phyloP scores from a whole-genome alignment of 2,888 invertebrate species.

The Rhagonycha lutea region DNA sequence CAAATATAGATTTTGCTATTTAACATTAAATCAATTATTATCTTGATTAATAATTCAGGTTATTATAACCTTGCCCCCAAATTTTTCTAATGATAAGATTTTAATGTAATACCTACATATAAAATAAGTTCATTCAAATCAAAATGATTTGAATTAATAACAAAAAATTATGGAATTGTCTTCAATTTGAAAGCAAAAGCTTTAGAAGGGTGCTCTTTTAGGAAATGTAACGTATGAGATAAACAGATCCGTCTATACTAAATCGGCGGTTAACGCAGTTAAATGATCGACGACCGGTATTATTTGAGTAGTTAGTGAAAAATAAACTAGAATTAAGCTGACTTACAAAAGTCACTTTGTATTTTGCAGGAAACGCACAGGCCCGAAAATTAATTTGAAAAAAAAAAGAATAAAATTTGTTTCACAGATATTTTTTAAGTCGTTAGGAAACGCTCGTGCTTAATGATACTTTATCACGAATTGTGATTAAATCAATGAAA shows the following conservation, averaged over 20 bases:
- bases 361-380: not conserved
- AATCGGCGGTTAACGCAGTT: not conserved
- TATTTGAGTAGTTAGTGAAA: not conserved
- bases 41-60: not conserved
- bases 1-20: not conserved
- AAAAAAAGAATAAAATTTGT: not conserved
- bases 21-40: not conserved
- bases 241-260: not conserved
- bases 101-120: not conserved
- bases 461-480: constrained; percentile 1
- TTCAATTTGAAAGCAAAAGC: not conserved
- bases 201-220: not conserved
- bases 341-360: not conserved
- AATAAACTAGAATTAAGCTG: too few relatives aligned
- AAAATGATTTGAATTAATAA: too few relatives aligned
- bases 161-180: not conserved
- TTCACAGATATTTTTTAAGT: not conserved
- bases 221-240: not conserved
- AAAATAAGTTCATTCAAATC: not conserved
- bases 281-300: not conserved
- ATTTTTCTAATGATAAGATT: not conserved
- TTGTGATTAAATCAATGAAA: constrained; percentile 1
- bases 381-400: not conserved
- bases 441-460: not conserved
- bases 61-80: not conserved